phyloP scores from a whole-genome alignment of 2,113 vertebrate genomes.

The Arizona elegans region DNA sequence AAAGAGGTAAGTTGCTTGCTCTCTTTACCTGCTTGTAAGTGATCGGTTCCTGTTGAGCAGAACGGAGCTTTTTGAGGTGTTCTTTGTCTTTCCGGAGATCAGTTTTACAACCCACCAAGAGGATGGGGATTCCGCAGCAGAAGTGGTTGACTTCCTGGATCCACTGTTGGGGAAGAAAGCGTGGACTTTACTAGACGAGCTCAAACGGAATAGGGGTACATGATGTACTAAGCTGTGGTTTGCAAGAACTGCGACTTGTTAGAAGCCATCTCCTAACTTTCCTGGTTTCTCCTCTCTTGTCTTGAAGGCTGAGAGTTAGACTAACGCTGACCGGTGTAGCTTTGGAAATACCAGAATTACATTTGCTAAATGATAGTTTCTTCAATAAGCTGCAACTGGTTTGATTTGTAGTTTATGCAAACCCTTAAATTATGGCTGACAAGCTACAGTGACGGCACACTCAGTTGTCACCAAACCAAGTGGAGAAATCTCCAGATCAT shows the following conservation, averaged over 20 bases:
- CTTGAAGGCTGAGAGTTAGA: neutral
- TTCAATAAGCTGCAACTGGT: neutral
- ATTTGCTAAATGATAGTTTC: neutral
- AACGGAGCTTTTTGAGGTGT: slow-evolving; percentile 80
- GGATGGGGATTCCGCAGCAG: slow-evolving; percentile 79
- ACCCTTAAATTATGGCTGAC: neutral
- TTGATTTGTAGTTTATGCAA: neutral
- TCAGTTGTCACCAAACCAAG: neutral
- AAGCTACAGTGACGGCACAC: neutral
- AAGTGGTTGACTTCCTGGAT: slow-evolving; percentile 92
- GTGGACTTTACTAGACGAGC: neutral
- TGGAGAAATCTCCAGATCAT: neutral
- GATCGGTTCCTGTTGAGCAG: slow-evolving; percentile 79
- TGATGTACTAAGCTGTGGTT: neutral
- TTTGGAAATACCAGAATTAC: neutral
- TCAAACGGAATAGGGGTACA: neutral
- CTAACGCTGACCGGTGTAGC: neutral
- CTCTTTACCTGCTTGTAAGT: slow-evolving; percentile 84
- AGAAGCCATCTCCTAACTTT: neutral
- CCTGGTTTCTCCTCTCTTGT: neutral
- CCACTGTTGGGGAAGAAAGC: slow-evolving; percentile 75
- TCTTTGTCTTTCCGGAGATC: slow-evolving; percentile 94
- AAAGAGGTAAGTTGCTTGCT: neutral
- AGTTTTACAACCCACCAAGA: slow-evolving; percentile 97
- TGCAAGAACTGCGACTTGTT: neutral